These are phyloP conservation scores for Urosaurus nigricauda DNA, from an alignment of 2,797 vertebrate species.

Conservation along the genomic window DNA sequence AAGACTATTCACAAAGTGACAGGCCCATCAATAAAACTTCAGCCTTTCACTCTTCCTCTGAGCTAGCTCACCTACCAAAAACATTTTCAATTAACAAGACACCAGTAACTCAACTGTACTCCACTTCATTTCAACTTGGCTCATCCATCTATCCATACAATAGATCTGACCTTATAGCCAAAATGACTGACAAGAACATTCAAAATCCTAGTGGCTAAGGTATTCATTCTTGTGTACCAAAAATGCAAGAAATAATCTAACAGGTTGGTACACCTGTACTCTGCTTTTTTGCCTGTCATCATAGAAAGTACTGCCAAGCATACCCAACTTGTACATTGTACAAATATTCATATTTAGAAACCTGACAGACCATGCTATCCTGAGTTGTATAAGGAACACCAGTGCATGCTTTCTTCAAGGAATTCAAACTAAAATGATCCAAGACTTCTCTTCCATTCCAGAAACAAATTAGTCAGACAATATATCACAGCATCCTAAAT, in stretches of 20 bases:
- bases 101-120: slow-evolving; percentile 8
- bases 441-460: slow-evolving; percentile 31
- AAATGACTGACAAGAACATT: slow-evolving; percentile 19
- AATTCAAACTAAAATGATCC: background rate
- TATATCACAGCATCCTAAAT: background rate
- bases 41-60: background rate
- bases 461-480: slow-evolving; percentile 37
- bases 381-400: background rate
- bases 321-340: slow-evolving; percentile 42
- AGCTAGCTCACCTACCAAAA: background rate
- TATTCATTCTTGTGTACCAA: background rate
- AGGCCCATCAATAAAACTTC: slow-evolving; percentile 11
- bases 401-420: background rate
- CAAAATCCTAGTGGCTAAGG: background rate
- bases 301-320: slow-evolving; percentile 27
- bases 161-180: background rate
- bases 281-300: background rate
- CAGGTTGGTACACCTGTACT: background rate
- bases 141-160: slow-evolving; percentile 7
- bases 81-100: slow-evolving; percentile 40
- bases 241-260: slow-evolving; percentile 11
- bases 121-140: slow-evolving; percentile 1
- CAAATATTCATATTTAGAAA: slow-evolving; percentile 41
- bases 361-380: slow-evolving; percentile 3
- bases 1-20: slow-evolving; percentile 26